phyloP scores from a whole-genome alignment of 2,888 invertebrate genomes.

The Erebia ligea region DNA sequence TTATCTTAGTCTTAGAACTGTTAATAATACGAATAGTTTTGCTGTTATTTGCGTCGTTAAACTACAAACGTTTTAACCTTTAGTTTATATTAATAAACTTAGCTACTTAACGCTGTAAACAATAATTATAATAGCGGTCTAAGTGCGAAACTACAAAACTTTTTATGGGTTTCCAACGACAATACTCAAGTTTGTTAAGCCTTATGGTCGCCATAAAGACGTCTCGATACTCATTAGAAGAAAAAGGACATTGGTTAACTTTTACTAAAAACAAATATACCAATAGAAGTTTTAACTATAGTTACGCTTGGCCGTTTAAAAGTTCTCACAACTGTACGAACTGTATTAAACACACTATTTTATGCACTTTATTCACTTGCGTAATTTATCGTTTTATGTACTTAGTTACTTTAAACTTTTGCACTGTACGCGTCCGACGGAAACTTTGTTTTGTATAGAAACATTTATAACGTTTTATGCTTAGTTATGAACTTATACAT shows the following conservation, averaged over 20 bases:
- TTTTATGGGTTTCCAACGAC: conserved; percentile 12
- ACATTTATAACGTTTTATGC: not conserved
- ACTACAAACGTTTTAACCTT: not conserved
- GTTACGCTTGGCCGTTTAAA: not conserved
- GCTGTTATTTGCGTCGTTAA: not conserved
- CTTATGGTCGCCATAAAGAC: conserved; percentile 13
- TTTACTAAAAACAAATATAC: conserved; percentile 1
- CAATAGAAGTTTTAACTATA: not conserved
- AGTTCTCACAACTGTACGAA: not conserved
- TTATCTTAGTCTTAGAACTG: too few species aligned
- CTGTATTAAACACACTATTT: not conserved
- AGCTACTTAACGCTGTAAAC: not conserved
- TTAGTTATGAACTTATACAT: not conserved
- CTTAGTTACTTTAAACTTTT: conserved; percentile 7
- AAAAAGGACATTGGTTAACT: not conserved
- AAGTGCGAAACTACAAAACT: conserved; percentile 23
- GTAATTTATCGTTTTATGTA: conserved; percentile 1
- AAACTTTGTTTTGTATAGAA: not conserved
- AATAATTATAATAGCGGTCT: not conserved
- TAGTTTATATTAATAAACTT: not conserved
- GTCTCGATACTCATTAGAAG: conserved; percentile 10
- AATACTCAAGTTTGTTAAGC: conserved; percentile 7
- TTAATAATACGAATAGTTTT: not conserved
- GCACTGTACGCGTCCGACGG: not conserved
- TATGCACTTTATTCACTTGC: conserved; percentile 8